Base-by-base conservation (phyloP, 1,140 invertebrate genomes). In the Camponotus pennsylvanicus region DNA sequence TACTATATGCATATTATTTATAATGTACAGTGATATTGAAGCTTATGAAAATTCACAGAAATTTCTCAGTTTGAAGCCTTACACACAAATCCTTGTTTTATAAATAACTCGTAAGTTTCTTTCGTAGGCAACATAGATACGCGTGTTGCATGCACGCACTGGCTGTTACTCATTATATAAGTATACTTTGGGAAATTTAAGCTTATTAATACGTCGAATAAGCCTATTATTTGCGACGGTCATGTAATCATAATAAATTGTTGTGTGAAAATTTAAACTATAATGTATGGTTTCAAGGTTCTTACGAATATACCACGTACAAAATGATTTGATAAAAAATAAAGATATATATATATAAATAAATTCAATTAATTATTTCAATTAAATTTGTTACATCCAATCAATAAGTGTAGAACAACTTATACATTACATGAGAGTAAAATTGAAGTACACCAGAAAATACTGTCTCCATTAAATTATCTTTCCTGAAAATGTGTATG, bases 81-180 rank as follows among this genome's bases (percentile, higher is more conserved):
- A 3, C 1, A 45, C 42, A 27, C 73, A 82, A 59, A 55, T 73
- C 18, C 71, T 45, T 34, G 40, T 37, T 45, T 83, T 83, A 83
- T 83, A 83, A 83, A 61, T 83, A 83, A 75, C 55, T 21, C 18
- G 40, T 13, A n/a, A 71, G 73, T 82, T 52, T 13, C n/a, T 37
- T 13, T 52, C 40, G 52, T 82, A 67, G 34, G 34, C 64, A 42
- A 32, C 8, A 34, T 34, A n/a, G 15, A 82, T 52, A 45, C 69
- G 67, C 67, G 67, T 80, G 18, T 34, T n/a, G 9, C 63, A 69
- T 45, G 64, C 45, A 66, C 15, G 13, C 27, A 40, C 4, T 40
- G 52, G 13, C 18, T 37, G 27, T 27, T 37, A 2, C 3, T 59
- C 40, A 21, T 83, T 83, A 73, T 42, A 13, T 61, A 83, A 75